Conservation (phyloP, 2,888 invertebrate genomes). For the Alcis repandata region DNA sequence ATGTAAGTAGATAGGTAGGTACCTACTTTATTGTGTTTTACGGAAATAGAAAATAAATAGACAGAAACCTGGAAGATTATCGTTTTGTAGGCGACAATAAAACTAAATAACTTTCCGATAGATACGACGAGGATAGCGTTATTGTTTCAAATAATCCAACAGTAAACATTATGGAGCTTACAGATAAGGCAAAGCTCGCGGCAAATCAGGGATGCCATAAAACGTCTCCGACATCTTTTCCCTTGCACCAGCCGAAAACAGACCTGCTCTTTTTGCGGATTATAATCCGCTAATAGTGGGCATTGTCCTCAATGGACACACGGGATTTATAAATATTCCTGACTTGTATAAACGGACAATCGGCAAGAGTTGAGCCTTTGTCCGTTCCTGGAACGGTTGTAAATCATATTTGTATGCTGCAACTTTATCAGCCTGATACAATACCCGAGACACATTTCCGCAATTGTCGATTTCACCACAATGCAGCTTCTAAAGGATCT, state of each 20-base stretch:
- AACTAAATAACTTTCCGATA: too few relatives aligned
- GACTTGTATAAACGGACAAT: constrained; percentile 67
- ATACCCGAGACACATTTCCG: constrained; percentile 53
- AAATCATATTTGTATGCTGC: constrained; percentile 78
- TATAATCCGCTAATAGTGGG: constrained; percentile 85
- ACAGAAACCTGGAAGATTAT: too few relatives aligned
- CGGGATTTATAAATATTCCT: constrained; percentile 62
- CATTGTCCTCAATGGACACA: constrained; percentile 80
- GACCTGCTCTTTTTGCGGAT: constrained; percentile 84
- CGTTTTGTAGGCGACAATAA: too few relatives aligned
- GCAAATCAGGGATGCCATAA: constrained; percentile 26
- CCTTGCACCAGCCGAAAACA: constrained; percentile 50
- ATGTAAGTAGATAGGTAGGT: too few relatives aligned
- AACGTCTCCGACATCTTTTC: constrained; percentile 42
- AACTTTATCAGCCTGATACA: constrained; percentile 62
- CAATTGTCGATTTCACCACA: constrained; percentile 67
- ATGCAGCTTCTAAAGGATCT: constrained; percentile 63
- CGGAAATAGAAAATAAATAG: too few relatives aligned
- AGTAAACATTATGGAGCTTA: not conserved
- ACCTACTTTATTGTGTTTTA: too few relatives aligned
- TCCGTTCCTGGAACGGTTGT: constrained; percentile 68
- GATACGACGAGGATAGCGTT: too few relatives aligned
- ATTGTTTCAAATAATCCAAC: too few relatives aligned
- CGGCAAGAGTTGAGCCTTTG: constrained; percentile 77
- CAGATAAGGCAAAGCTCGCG: not conserved